A percentile compares a stretch with the other conserved stretches of the same genome.
phyloP scores from a whole-genome alignment of 2,113 vertebrate genomes.

The Xiphophorus couchianus region DNA sequence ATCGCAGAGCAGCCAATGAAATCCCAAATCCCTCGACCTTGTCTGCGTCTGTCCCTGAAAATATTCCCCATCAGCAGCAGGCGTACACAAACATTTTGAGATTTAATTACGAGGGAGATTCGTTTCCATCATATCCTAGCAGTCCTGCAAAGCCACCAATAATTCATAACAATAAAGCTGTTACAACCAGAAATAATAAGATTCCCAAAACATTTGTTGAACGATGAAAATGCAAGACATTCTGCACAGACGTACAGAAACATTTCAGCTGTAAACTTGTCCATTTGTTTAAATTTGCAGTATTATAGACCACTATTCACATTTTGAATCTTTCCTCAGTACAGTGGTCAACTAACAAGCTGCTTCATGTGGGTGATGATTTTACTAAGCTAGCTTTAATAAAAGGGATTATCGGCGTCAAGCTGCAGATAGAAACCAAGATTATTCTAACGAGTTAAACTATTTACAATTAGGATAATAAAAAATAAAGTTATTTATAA shows the following conservation, averaged over 20 bases:
- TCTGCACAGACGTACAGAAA: neutral
- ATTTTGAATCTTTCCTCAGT: no score
- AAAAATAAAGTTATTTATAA: no score
- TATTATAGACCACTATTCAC: neutral
- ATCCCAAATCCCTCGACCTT: constrained; percentile 40
- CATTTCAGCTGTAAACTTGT: neutral
- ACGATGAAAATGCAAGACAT: neutral
- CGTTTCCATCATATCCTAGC: neutral
- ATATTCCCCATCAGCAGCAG: constrained; percentile 11
- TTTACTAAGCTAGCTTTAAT: no score
- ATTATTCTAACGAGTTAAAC: no score
- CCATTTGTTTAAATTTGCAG: neutral
- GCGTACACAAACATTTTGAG: neutral
- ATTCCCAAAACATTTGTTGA: neutral
- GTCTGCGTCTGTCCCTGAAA: constrained; percentile 35
- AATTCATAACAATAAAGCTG: neutral
- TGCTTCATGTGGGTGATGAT: no score
- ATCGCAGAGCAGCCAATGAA: constrained; percentile 29
- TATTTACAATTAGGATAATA: no score
- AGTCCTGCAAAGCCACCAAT: neutral
- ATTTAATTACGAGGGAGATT: constrained; percentile 6
- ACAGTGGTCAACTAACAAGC: no score
- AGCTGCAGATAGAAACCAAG: no score
- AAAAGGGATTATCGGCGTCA: no score
- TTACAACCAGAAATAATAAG: neutral